Conservation (phyloP, 2,797 vertebrate genomes). For the Cossypha heuglini region DNA sequence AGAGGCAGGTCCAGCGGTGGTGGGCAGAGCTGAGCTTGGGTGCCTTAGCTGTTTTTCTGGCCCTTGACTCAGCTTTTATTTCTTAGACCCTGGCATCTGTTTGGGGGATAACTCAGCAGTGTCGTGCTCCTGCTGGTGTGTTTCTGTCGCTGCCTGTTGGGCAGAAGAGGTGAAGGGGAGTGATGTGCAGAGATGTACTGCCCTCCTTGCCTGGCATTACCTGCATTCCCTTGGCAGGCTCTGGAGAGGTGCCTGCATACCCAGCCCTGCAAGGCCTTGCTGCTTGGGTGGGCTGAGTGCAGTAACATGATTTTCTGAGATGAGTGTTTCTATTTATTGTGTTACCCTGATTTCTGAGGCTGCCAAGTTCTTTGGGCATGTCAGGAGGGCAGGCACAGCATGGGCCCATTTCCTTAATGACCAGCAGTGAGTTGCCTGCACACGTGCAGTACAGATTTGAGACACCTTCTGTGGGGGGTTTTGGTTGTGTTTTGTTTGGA, state of each 20-base stretch:
- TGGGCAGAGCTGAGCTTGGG: background rate
- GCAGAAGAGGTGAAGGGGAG: background rate
- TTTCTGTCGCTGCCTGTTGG: background rate
- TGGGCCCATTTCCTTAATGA: background rate
- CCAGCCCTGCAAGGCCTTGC: background rate
- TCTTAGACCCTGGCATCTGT: background rate
- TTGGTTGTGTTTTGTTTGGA: background rate
- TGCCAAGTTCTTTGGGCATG: background rate
- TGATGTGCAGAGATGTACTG: background rate
- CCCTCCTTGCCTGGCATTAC: background rate
- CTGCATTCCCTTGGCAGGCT: background rate
- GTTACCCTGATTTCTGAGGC: conserved; percentile 7
- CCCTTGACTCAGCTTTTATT: background rate
- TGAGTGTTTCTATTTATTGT: background rate
- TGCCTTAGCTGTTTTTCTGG: background rate
- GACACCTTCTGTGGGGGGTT: background rate
- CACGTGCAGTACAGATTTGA: background rate
- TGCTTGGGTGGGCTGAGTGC: background rate
- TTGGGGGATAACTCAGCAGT: fast-evolving
- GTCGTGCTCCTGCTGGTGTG: fast-evolving
- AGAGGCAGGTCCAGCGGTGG: background rate
- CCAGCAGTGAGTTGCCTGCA: background rate
- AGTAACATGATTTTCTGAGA: background rate
- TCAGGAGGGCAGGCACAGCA: background rate
- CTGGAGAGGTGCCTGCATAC: background rate